A percentile compares a stretch with the other conserved stretches of the same genome.
Evolutionary conservation across 2,888 invertebrate species (phyloP).

Genomic region (Pycnomerus fuliginosus): DNA sequence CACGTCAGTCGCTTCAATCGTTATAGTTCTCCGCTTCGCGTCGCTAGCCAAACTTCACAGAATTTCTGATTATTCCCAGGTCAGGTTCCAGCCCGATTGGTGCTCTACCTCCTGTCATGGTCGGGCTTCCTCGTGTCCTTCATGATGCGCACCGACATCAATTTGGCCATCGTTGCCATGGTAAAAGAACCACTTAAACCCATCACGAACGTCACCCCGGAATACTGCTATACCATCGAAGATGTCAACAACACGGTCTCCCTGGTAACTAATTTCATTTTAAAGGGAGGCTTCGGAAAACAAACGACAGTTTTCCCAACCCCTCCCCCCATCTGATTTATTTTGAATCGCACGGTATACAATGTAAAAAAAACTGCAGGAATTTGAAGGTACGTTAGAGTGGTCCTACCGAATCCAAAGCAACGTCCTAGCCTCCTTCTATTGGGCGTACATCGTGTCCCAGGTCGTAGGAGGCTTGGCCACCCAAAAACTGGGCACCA

Average conservation of each 20-base stretch:
- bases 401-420: slow-evolving; percentile 67
- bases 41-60: too few species aligned
- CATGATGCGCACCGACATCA: slow-evolving; percentile 76
- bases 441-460: slow-evolving; percentile 72
- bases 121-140: slow-evolving; percentile 72
- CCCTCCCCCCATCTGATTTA: not conserved
- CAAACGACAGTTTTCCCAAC: too few species aligned
- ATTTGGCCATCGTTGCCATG: slow-evolving; percentile 71
- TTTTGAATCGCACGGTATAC: not conserved
- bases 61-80: slow-evolving; percentile 35
- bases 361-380: slow-evolving; percentile 33
- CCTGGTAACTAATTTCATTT: slow-evolving; percentile 28
- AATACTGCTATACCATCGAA: slow-evolving; percentile 44
- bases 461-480: slow-evolving; percentile 69
- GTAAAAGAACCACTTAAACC: slow-evolving; percentile 47
- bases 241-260: slow-evolving; percentile 32
- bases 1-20: too few species aligned
- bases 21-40: too few species aligned
- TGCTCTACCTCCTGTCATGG: slow-evolving; percentile 70
- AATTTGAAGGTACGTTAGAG: slow-evolving; percentile 60
- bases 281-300: not conserved
- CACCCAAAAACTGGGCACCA: slow-evolving; percentile 70
- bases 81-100: slow-evolving; percentile 65
- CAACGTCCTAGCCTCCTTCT: slow-evolving; percentile 67
- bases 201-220: slow-evolving; percentile 37